Evolutionary conservation across 2,888 invertebrate genomes (phyloP), one percentile per base, ranked within the genome.

Genomic region (Trachelus iudaicus): DNA sequence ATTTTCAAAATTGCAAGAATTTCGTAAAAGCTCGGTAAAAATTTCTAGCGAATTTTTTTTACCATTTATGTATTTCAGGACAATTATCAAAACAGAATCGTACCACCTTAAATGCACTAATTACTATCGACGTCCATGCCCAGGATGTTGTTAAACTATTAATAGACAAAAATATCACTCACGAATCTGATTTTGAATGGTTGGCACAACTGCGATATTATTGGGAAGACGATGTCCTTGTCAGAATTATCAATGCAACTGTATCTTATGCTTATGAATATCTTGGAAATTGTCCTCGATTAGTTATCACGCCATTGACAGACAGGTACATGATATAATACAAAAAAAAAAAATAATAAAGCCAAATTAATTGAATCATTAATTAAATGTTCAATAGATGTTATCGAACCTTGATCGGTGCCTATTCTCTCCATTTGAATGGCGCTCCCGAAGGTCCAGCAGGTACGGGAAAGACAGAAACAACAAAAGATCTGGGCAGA

Each of bases 401-500:
- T 89, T 97, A 97, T 90, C 94, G 97, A 34, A 97, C 97, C 0
- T 92, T 97, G 77, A 94, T 97, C 81, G 96, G 96, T 0, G 97
- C 97, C 1, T 97, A 96, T 90, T 95, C 96, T 87, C 92, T 97
- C 74, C 96, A 97, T 91, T 92, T 97, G 83, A 96, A 97, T 87
- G 97, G 97, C n/a, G 96, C 96, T 6, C 96, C 96, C 0, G 96
- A 96, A 92, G 96, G 96, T 0, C 97, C 97, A 0, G 96, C 96
- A 0, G 97, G 97, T 0, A 97, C 97, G 0, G 97, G 97, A 0
- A 97, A 97, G 92, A 97, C 97, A 0, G 97, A 97, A 92, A 97
- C 97, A 31, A 96, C 96, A 0, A 98, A 98, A 92, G 98, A 98
- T 92, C 93, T 98, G 82, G 97, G 97, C 9, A 97, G 98, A 92